These are phyloP conservation scores for Leucoraja ocellata DNA, from an alignment of 2,797 vertebrate species.

Conservation along the genomic window DNA sequence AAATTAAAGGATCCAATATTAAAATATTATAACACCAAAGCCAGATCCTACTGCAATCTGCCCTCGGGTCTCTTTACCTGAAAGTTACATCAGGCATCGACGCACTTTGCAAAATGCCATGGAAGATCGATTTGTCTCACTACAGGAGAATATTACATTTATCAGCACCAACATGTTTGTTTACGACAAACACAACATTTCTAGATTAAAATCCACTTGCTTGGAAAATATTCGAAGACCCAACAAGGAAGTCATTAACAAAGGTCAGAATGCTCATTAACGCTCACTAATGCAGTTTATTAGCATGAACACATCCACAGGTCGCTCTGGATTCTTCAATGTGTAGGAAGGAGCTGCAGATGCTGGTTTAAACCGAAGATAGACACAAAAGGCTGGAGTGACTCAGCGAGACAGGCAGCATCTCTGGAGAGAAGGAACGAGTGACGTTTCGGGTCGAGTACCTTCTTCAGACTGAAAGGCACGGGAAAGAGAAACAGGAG, in stretches of 20 bases:
- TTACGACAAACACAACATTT: not conserved
- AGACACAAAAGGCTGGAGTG: too few relatives aligned
- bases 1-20: not conserved
- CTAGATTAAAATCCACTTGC: not conserved
- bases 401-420: too few relatives aligned
- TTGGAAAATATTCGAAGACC: not conserved
- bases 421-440: too few relatives aligned
- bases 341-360: not conserved
- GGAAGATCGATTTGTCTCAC: not conserved
- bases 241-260: not conserved
- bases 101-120: not conserved
- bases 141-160: not conserved
- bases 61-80: not conserved
- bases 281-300: not conserved
- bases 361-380: not conserved
- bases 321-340: too few relatives aligned
- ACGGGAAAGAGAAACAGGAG: too few relatives aligned
- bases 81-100: not conserved
- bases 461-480: too few relatives aligned
- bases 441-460: too few relatives aligned
- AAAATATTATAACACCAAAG: not conserved
- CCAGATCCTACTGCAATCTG: not conserved
- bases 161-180: not conserved
- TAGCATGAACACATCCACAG: not conserved
- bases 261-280: conserved; percentile 17